Conservation (phyloP, 2,797 vertebrate species). For the Acomys russatus region DNA sequence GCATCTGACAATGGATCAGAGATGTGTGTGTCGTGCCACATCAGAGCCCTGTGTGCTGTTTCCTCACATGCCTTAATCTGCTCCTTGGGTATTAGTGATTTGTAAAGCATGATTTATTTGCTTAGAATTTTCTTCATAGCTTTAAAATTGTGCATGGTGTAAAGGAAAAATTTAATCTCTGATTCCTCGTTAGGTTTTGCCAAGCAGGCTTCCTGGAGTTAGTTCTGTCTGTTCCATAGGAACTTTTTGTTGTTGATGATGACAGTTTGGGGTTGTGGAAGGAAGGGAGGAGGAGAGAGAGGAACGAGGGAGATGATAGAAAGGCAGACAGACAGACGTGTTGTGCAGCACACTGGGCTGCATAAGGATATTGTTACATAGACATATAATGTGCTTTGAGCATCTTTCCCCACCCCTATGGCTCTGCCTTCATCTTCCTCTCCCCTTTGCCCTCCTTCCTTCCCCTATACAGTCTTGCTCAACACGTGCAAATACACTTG, state of each 20-base stretch:
- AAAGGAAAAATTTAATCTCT: slow-evolving; percentile 64
- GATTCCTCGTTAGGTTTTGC: slow-evolving; percentile 43
- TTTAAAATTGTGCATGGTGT: slow-evolving; percentile 15
- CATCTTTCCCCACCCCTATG: neutral
- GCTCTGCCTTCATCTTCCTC: neutral
- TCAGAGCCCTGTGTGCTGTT: neutral
- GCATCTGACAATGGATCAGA: slow-evolving; percentile 46
- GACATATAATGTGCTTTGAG: neutral
- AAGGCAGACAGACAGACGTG: neutral
- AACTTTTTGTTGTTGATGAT: neutral
- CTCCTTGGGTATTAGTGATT: slow-evolving; percentile 68
- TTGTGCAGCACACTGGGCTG: neutral
- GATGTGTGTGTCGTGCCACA: neutral
- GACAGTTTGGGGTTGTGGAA: neutral
- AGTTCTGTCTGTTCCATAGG: neutral
- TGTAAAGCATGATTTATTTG: slow-evolving; percentile 69
- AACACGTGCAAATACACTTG: neutral
- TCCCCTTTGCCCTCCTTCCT: neutral
- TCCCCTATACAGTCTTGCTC: neutral
- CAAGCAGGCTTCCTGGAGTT: neutral
- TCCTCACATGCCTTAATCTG: slow-evolving; percentile 7
- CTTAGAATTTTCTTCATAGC: slow-evolving; percentile 54
- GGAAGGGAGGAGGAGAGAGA: neutral
- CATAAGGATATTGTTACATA: neutral
- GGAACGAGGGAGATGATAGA: neutral